Conservation (phyloP, 1,140 invertebrate genomes). For the Drosophila teissieri region DNA sequence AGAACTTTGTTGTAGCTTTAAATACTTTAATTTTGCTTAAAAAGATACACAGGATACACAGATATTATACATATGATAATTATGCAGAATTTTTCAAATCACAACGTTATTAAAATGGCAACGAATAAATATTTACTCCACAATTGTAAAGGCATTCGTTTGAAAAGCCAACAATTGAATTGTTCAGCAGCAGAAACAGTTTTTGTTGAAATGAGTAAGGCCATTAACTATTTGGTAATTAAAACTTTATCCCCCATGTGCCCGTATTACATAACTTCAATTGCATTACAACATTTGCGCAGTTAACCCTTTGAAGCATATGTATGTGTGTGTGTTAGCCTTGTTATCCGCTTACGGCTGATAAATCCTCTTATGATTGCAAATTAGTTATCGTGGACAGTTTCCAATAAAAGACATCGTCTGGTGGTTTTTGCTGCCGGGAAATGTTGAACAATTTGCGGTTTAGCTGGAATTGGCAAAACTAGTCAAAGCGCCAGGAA, state of each 20-base stretch:
- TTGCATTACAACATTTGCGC: slow-evolving; percentile 9
- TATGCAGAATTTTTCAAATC: too few species aligned
- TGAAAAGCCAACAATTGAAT: not conserved
- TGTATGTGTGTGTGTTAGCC: slow-evolving; percentile 4
- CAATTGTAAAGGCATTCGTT: too few species aligned
- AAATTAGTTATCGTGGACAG: slow-evolving; percentile 34
- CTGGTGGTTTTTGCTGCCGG: slow-evolving; percentile 5
- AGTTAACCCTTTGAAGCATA: slow-evolving; percentile 16
- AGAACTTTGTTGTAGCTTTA: too few species aligned
- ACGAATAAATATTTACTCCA: too few species aligned
- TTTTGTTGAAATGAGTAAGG: not conserved
- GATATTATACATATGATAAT: too few species aligned
- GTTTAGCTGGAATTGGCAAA: slow-evolving; percentile 18
- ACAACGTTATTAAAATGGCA: too few species aligned
- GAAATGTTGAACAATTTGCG: slow-evolving; percentile 33
- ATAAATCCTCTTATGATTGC: slow-evolving; percentile 31
- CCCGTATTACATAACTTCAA: slow-evolving; percentile 4
- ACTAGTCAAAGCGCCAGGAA: slow-evolving; percentile 21
- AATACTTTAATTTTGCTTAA: too few species aligned
- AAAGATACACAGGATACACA: too few species aligned
- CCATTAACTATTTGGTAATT: not conserved
- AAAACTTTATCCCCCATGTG: not conserved
- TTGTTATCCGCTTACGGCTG: slow-evolving; percentile 32
- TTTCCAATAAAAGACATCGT: slow-evolving; percentile 27
- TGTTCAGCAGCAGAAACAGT: not conserved